Conservation (phyloP, 2,888 invertebrate genomes). For the Gerosis bhagava region DNA sequence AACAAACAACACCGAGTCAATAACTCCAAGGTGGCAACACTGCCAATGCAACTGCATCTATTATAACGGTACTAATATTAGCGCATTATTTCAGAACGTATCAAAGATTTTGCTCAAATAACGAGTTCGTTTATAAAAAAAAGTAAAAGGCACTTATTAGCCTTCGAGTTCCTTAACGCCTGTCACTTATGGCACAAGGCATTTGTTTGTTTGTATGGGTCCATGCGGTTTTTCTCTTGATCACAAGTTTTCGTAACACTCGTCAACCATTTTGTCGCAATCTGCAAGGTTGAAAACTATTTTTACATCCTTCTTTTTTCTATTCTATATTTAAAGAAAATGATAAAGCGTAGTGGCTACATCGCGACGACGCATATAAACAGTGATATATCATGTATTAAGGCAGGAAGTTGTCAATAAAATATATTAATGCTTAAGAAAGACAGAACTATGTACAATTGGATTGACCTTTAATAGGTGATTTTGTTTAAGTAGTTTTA, state of each 20-base stretch:
- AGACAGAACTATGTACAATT: too few species aligned
- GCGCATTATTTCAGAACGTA: slow-evolving; percentile 17
- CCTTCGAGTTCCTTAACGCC: slow-evolving; percentile 29
- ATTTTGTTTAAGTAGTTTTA: too few species aligned
- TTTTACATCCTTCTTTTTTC: slow-evolving; percentile 12
- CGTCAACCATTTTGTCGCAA: slow-evolving; percentile 12
- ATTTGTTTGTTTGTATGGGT: slow-evolving; percentile 23
- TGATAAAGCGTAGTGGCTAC: slow-evolving; percentile 6
- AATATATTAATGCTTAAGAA: too few species aligned
- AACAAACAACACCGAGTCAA: slow-evolving; percentile 38
- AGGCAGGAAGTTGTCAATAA: slow-evolving; percentile 22
- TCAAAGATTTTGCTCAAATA: slow-evolving; percentile 18
- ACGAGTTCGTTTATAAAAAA: slow-evolving; percentile 22
- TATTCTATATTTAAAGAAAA: not conserved
- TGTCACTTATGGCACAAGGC: slow-evolving; percentile 20
- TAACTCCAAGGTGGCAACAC: slow-evolving; percentile 38
- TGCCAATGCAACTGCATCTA: too few species aligned
- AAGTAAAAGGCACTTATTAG: slow-evolving; percentile 23
- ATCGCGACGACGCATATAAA: slow-evolving; percentile 6
- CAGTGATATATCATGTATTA: slow-evolving; percentile 12
- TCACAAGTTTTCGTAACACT: slow-evolving; percentile 17
- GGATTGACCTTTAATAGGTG: too few species aligned
- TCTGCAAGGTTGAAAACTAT: slow-evolving; percentile 12
- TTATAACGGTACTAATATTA: too few species aligned
- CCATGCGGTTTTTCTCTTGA: slow-evolving; percentile 22